A percentile compares a stretch with the other conserved stretches of the same genome.
These are phyloP conservation scores for Burhinus oedicnemus DNA, from an alignment of 2,113 vertebrate species.

Conservation along the genomic window DNA sequence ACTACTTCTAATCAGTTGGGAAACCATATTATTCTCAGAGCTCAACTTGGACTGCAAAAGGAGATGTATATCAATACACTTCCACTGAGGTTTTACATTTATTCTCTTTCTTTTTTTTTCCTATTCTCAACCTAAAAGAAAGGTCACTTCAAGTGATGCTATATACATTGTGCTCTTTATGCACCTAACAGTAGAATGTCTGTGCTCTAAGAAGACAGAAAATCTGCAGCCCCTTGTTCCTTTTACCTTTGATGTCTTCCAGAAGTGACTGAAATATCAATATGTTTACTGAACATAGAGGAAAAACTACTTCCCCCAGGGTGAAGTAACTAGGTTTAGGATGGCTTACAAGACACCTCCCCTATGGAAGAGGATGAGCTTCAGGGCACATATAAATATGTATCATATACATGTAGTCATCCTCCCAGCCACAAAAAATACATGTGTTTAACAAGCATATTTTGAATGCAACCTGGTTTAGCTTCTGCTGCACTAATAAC, in stretches of 20 bases:
- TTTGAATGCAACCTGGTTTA: slow-evolving; percentile 40
- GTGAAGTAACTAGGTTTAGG: slow-evolving; percentile 27
- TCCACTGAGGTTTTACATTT: background rate
- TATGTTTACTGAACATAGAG: slow-evolving; percentile 34
- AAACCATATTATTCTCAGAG: background rate
- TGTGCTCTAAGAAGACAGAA: background rate
- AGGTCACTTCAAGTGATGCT: background rate
- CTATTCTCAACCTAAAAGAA: background rate
- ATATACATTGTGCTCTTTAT: background rate
- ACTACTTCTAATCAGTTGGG: background rate
- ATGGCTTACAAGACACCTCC: slow-evolving; percentile 13
- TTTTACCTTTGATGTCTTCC: slow-evolving; percentile 47
- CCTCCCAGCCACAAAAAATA: slow-evolving; percentile 16
- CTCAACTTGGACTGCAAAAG: background rate
- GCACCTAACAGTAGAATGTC: background rate
- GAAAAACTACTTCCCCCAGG: slow-evolving; percentile 8
- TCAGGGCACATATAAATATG: slow-evolving; percentile 47
- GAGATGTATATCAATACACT: background rate
- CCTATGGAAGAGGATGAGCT: slow-evolving; percentile 33
- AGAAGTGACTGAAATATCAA: slow-evolving; percentile 48
- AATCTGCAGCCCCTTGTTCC: background rate
- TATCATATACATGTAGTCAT: background rate
- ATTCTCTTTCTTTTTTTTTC: background rate
- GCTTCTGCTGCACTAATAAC: slow-evolving; percentile 36
- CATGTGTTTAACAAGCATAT: slow-evolving; percentile 26